A percentile compares a stretch with the other conserved stretches of the same genome.
These are phyloP conservation scores for Vollenhovia emeryi DNA, from an alignment of 1,140 invertebrate species.

Conservation along the genomic window DNA sequence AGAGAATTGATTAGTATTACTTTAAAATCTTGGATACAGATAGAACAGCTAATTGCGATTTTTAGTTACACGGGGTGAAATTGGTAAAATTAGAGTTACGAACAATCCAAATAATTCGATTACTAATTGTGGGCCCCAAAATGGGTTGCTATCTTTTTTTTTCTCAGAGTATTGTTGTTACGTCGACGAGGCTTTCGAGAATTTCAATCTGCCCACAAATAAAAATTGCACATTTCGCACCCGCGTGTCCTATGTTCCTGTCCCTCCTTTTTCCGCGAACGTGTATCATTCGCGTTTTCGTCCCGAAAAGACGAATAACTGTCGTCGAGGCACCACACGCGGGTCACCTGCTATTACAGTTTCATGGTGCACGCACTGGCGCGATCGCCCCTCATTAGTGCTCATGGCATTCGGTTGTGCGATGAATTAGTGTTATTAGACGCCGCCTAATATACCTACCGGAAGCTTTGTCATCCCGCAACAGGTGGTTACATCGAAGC, in stretches of 20 bases:
- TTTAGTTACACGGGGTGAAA: no score
- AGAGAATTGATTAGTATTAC: no score
- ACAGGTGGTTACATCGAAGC: slow-evolving; percentile 74
- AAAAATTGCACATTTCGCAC: background rate
- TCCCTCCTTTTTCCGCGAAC: no score
- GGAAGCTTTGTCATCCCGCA: slow-evolving; percentile 72
- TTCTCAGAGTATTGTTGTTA: background rate
- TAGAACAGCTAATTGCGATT: no score
- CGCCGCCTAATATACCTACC: slow-evolving; percentile 69
- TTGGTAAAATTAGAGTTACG: no score
- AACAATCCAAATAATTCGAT: no score
- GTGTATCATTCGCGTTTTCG: background rate
- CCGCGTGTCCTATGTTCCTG: no score
- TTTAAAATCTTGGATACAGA: no score
- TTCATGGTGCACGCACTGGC: slow-evolving; percentile 30
- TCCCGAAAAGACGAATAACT: background rate
- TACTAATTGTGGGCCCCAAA: no score
- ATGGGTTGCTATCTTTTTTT: no score
- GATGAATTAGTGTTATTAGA: slow-evolving; percentile 74
- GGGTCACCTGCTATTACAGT: slow-evolving; percentile 21
- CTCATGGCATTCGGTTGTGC: slow-evolving; percentile 62
- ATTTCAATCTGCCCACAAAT: background rate
- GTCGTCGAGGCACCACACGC: background rate
- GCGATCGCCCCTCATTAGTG: slow-evolving; percentile 57
- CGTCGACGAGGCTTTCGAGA: background rate